Conservation (phyloP, 2,797 vertebrate species). For the Dermochelys coriacea region DNA sequence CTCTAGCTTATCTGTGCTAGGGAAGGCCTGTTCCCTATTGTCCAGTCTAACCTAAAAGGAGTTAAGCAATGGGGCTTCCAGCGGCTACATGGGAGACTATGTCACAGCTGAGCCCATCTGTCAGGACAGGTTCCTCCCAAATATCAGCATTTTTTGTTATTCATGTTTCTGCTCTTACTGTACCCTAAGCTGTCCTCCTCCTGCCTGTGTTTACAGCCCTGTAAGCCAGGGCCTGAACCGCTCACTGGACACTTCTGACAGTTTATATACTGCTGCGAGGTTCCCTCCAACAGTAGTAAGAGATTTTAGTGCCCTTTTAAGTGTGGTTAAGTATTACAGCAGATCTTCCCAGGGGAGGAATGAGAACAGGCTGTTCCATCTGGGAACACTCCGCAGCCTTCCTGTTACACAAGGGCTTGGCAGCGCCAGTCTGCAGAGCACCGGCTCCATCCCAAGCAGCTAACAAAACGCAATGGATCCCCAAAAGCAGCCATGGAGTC, state of each 20-base stretch:
- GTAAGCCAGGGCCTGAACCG: rapidly evolving
- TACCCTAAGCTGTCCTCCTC: background rate
- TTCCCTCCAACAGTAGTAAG: rapidly evolving
- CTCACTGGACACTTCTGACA: background rate
- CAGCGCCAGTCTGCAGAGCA: background rate
- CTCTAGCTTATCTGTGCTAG: background rate
- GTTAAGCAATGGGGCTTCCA: background rate
- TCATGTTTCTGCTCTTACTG: background rate
- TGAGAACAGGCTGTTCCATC: background rate
- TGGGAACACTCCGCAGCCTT: rapidly evolving
- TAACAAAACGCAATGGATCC: rapidly evolving
- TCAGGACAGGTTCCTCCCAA: background rate
- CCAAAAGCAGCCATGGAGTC: rapidly evolving
- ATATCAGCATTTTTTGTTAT: background rate
- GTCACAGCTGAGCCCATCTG: background rate
- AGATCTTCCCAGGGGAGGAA: background rate
- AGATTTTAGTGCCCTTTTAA: background rate
- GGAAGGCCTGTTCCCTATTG: background rate
- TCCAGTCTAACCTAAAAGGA: background rate
- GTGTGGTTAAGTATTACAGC: rapidly evolving
- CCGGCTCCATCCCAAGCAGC: rapidly evolving
- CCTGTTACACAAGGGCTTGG: rapidly evolving
- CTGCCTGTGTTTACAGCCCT: rapidly evolving
- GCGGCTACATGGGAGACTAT: background rate
- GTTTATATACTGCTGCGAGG: rapidly evolving